Evolutionary conservation across 2,888 invertebrate species (phyloP), one percentile per base, ranked within the genome.

Genomic region (Siphlonurus alternatus): DNA sequence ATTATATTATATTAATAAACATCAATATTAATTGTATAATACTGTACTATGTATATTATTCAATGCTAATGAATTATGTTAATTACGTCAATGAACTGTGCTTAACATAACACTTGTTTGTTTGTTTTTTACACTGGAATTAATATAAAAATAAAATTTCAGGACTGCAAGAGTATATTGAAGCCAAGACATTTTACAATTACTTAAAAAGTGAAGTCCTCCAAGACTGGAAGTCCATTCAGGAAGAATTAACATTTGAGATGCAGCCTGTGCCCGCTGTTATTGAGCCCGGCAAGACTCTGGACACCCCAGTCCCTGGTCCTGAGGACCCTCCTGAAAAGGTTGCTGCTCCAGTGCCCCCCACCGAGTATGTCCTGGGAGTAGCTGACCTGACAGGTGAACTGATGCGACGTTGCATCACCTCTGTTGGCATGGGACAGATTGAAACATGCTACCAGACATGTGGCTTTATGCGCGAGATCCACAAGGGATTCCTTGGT

Each of bases 351-450:
- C 65, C 68, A 24, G 61, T 80, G 63, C 75, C 77, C 18, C 78
- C 79, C 0, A 72, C 72, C 51, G 85, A 86, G 67, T 86, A 79
- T 69, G 77, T 94, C 72, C 76, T 94, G 54, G 94, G 94, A 0
- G 75, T 94, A 51, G 87, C 88, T 0, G 94, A 95, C 76, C 78
- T 93, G 25, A 92, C 91, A 0, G 94, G 94, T 0, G 95, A 95
- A 74, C 74, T 94, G 59, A 95, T 95, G 94, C 80, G 94, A 62
- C 83, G 86, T 69, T 90, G 92, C 63, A 89, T 95, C 5, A 90
- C 88, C 72, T 86, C 87, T 69, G 80, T 93, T 64, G 85, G 88
- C 0, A 81, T 82, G 66, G 91, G 91, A 0, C 86, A 91, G 68
- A 81, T 84, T 18, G 80, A 82, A 1, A 83, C 83, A 60, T 90